Percentiles rank a stretch among this genome's conserved stretches.
Evolutionary conservation across 1,140 invertebrate genomes (phyloP).

Genomic region (Drosophila orena): DNA sequence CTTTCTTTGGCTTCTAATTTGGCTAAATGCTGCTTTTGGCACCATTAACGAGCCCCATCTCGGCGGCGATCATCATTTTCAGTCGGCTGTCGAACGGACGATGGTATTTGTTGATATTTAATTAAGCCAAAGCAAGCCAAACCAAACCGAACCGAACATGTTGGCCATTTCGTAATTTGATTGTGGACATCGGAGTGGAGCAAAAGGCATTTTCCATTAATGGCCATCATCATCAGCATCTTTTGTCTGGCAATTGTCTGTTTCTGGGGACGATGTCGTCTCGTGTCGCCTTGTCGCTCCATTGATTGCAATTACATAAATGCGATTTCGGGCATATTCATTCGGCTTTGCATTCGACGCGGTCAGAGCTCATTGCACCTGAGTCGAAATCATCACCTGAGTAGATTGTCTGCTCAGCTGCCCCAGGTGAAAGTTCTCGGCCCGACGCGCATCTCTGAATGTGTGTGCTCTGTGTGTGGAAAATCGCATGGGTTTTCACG

Average conservation of each 20-base stretch:
- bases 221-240: constrained; percentile 35
- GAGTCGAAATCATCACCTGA: constrained; percentile 9
- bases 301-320: constrained; percentile 76
- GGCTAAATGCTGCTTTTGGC: constrained; percentile 72
- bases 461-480: constrained; percentile 18
- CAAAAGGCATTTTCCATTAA: constrained; percentile 44
- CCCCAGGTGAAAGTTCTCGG: constrained; percentile 70
- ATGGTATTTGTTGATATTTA: constrained; percentile 48
- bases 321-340: constrained; percentile 29
- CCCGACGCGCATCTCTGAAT: constrained; percentile 18
- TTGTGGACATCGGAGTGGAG: constrained; percentile 26
- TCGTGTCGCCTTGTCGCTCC: constrained; percentile 39
- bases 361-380: constrained; percentile 69
- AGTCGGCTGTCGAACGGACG: constrained; percentile 23
- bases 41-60: constrained; percentile 50
- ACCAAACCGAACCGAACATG: constrained; percentile 41
- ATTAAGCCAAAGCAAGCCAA: constrained; percentile 57
- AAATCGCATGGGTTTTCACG: constrained; percentile 60
- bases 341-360: constrained; percentile 36
- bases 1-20: constrained; percentile 77
- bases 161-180: constrained; percentile 65
- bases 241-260: constrained; percentile 40
- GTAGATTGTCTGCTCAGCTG: constrained; percentile 23
- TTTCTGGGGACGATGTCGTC: constrained; percentile 20
- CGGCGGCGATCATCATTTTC: constrained; percentile 21